Evolutionary conservation across 1,140 invertebrate genomes (phyloP).

Genomic region (Leguminivora glycinivorella): DNA sequence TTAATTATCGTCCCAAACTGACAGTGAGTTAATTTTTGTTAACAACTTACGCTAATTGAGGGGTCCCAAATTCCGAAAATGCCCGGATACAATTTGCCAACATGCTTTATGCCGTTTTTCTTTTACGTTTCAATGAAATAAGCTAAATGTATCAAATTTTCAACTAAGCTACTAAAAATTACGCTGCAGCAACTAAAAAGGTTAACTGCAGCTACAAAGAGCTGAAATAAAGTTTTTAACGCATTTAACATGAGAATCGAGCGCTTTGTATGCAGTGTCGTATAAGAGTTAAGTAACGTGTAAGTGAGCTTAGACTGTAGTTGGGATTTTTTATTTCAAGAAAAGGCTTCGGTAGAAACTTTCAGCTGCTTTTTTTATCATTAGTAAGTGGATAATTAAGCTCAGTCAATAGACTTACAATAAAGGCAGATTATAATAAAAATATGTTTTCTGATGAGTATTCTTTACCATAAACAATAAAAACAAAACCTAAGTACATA

Average conservation of each 20-base stretch:
- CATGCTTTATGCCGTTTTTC: no score
- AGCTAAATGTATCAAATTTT: neutral
- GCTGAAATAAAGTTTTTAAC: constrained; percentile 26
- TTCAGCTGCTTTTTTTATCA: neutral
- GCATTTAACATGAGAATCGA: constrained; percentile 5
- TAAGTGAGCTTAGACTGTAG: neutral
- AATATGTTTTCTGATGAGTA: no score
- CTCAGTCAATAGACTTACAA: no score
- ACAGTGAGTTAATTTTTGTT: no score
- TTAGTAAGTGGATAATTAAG: no score
- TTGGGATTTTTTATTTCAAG: neutral
- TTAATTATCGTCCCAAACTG: no score
- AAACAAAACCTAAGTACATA: no score
- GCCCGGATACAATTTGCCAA: no score
- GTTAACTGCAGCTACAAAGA: constrained; percentile 20
- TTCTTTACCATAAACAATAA: no score
- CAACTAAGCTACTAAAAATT: neutral
- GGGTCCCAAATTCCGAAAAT: no score
- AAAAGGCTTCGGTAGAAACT: neutral
- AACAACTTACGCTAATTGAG: no score
- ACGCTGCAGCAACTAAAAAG: constrained; percentile 5
- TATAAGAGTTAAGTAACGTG: constrained; percentile 16
- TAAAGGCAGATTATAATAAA: no score
- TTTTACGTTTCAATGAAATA: neutral
- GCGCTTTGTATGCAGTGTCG: constrained; percentile 19